Percentiles rank a stretch among this genome's conserved stretches.
phyloP scores from a whole-genome alignment of 2,888 invertebrate species.

The Synanthedon vespiformis region DNA sequence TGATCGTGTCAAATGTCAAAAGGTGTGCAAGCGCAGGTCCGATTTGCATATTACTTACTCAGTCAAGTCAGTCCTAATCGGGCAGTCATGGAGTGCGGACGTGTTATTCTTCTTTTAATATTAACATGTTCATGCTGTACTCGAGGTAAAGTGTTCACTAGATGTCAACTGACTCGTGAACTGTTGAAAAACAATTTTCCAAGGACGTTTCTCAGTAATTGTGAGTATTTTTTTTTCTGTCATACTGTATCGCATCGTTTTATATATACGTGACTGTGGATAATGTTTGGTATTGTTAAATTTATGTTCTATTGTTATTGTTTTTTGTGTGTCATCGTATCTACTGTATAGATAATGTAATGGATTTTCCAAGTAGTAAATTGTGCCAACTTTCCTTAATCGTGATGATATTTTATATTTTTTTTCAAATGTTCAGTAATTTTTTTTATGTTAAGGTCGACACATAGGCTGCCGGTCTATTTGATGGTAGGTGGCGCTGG shows the following conservation, averaged over 20 bases:
- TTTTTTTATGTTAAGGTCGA: no score
- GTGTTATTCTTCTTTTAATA: constrained; percentile 22
- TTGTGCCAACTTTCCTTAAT: neutral
- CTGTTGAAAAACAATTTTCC: constrained; percentile 73
- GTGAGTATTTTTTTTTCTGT: constrained; percentile 58
- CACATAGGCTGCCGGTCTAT: no score
- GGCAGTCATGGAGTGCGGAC: constrained; percentile 36
- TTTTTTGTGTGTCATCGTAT: neutral
- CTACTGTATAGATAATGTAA: neutral
- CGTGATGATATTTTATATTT: neutral
- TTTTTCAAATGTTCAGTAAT: neutral
- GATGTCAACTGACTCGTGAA: constrained; percentile 78
- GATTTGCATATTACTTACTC: neutral
- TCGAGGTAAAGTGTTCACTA: constrained; percentile 70
- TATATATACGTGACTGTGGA: neutral
- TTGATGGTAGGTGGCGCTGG: no score
- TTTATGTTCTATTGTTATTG: neutral
- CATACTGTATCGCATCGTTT: neutral
- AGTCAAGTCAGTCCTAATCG: constrained; percentile 25
- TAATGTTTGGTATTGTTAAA: neutral
- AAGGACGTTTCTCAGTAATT: constrained; percentile 77
- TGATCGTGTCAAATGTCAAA: constrained; percentile 20
- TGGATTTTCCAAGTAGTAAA: neutral
- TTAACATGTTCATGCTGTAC: constrained; percentile 26
- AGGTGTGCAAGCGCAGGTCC: constrained; percentile 35